Percentiles rank a stretch among this genome's conserved stretches.
phyloP scores from a whole-genome alignment of 1,140 invertebrate species.

The Bombyx mori region DNA sequence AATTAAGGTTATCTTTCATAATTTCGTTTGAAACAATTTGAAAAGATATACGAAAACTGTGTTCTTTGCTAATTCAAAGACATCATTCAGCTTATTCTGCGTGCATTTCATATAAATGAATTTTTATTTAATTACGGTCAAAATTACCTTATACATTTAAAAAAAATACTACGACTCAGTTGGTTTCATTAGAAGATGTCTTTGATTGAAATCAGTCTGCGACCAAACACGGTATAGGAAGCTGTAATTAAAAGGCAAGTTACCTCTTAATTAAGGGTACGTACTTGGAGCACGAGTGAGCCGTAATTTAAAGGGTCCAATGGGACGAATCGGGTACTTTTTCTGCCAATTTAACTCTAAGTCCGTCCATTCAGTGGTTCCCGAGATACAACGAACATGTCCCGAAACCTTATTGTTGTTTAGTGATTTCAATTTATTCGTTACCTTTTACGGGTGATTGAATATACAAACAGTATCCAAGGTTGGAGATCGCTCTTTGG shows the following conservation, averaged over 20 bases:
- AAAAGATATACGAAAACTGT: too few relatives aligned
- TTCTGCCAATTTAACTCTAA: constrained; percentile 8
- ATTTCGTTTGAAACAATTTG: too few relatives aligned
- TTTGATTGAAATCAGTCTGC: constrained; percentile 15
- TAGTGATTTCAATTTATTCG: constrained; percentile 16
- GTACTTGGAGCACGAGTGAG: neutral
- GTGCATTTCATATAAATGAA: neutral
- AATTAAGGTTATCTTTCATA: too few relatives aligned
- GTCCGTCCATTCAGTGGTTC: constrained; percentile 12
- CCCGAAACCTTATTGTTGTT: constrained; percentile 15
- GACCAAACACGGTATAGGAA: constrained; percentile 5
- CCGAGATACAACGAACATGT: constrained; percentile 11
- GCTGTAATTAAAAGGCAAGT: constrained; percentile 15
- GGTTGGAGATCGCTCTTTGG: constrained; percentile 8
- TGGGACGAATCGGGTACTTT: constrained; percentile 10
- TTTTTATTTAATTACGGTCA: too few relatives aligned
- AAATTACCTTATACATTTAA: too few relatives aligned
- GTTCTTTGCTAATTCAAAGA: too few relatives aligned
- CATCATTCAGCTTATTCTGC: too few relatives aligned
- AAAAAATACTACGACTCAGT: neutral
- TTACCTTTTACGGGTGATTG: constrained; percentile 9
- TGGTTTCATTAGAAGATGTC: constrained; percentile 12
- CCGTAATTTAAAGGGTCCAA: constrained; percentile 13
- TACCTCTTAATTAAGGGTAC: constrained; percentile 18
- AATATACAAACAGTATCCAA: constrained; percentile 1